Base-by-base conservation (phyloP, 2,888 invertebrate genomes). In the Andricus quercusramuli region DNA sequence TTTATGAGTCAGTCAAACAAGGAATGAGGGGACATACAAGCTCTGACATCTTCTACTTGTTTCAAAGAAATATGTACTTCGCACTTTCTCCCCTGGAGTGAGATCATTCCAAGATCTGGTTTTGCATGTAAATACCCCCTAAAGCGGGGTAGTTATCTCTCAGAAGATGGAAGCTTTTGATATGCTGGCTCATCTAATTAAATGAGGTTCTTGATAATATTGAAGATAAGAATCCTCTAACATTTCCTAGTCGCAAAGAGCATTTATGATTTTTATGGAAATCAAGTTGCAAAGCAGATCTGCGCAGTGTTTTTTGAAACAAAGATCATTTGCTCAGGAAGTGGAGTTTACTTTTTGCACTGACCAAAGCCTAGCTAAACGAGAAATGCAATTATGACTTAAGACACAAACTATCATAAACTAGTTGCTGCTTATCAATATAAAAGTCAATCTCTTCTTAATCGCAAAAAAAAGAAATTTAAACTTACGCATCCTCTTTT, bases 181-280 rank as follows among this genome's bases (percentile, higher is more conserved):
- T 74, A 74, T 29, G 64, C 2, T 56, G 9, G 56, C 32, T n/a
- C 29, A 37, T 74, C 32, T 74, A 74, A 74, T 74, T 74, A 56
- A 74, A 32, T 51, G 32, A 70, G 51, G 32, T 74, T 74, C 32
- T 32, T n/a, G 56, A 74, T 74, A 56, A 74, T 74, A 56, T 51
- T 56, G 11, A n/a, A 51, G 74, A 74, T 56, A 74, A 51, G 74
- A 32, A 74, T 6, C 32, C 17, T 51, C 4, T 11, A 56, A 74
- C 22, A 9, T 47, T 47, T 68, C 25, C 47, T 47, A 47, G 44
- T 47, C 74, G 51, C 51, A 56, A 74, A 56, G 1, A 51, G 29
- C 74, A 56, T 29, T 74, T 56, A 74, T 74, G 74, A 74, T 5
- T 74, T 74, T 74, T 56, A 56, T 56, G 56, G n/a, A 74, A 32